Conservation (phyloP, 2,797 vertebrate species). For the Passerculus sandwichensis region DNA sequence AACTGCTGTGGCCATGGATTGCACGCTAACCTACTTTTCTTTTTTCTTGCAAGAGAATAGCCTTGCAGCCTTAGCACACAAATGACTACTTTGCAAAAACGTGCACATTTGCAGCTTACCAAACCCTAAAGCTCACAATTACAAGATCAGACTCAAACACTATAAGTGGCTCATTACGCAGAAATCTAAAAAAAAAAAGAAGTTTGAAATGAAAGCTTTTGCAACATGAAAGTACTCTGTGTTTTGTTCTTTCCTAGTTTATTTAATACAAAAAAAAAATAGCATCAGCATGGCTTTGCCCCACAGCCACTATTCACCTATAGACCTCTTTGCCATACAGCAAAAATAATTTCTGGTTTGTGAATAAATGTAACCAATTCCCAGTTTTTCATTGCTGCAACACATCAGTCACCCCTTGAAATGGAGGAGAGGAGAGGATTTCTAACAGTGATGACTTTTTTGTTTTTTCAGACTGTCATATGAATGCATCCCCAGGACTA, state of each 20-base stretch:
- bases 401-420: not conserved
- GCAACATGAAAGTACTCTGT: not conserved
- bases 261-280: not conserved
- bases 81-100: not conserved
- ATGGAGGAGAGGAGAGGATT: not conserved
- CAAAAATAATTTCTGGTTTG: not conserved
- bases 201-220: not conserved
- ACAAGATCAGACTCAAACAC: not conserved
- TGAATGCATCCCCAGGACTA: not conserved
- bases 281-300: not conserved
- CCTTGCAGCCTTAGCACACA: not conserved
- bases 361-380: not conserved
- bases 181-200: not conserved
- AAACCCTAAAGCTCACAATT: slow-evolving; percentile 31
- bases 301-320: not conserved
- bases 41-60: not conserved
- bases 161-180: not conserved
- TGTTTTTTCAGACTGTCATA: not conserved
- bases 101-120: slow-evolving; percentile 9
- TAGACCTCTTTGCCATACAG: not conserved
- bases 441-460: not conserved
- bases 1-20: not conserved
- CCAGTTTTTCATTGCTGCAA: not conserved
- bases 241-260: not conserved
- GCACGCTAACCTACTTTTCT: not conserved